Base-by-base conservation (phyloP, 2,113 vertebrate species). In the Dendrocopos noguchii region DNA sequence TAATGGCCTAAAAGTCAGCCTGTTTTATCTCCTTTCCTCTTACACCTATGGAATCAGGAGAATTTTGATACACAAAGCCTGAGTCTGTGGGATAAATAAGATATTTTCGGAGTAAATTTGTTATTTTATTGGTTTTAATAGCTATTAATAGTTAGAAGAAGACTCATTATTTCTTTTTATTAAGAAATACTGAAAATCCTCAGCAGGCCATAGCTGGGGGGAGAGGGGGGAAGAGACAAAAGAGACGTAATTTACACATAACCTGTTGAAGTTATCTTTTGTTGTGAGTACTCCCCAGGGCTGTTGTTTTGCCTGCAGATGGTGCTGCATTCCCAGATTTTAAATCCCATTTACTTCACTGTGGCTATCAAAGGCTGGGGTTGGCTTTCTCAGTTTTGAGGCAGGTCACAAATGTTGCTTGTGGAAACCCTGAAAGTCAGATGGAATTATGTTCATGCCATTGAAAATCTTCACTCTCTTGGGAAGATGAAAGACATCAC, bases 1-100 rank as follows among this genome's bases (percentile, higher is more conserved):
- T 81, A 99, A 97, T 86, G 98, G 99, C 88, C 81, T 95, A 50
- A 95, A 98, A 98, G 98, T 99, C 78, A 94, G 95, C 93, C 12
- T 64, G 1, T 33, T 80, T 64, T 59, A 12, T 55, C 4, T 73
- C 39, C 12, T 59, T 61, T 75, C 14, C 12, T 87, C 27, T 80
- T 44, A n/a, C 8, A 24, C 18, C 11, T 44, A 27, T 25, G 10
- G 36, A 66, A 79, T 9, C 44, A 39, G 36, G 14, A 88, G 5
- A 75, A 39, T 34, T 55, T 10, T 39, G 39, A 39, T 39, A 39
- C 39, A 39, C 5, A 12, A 39, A 39, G 39, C 39, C 10, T 36
- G 39, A 39, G 10, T 39, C 39, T 39, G 39, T 39, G 39, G 39
- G 12, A 39, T 39, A 39, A 39, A 39, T 39, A 39, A 39, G 39